Evolutionary conservation across 2,797 vertebrate genomes (phyloP), one percentile per base, ranked within the genome.

Genomic region (Parauchenoglanis ngamensis): DNA sequence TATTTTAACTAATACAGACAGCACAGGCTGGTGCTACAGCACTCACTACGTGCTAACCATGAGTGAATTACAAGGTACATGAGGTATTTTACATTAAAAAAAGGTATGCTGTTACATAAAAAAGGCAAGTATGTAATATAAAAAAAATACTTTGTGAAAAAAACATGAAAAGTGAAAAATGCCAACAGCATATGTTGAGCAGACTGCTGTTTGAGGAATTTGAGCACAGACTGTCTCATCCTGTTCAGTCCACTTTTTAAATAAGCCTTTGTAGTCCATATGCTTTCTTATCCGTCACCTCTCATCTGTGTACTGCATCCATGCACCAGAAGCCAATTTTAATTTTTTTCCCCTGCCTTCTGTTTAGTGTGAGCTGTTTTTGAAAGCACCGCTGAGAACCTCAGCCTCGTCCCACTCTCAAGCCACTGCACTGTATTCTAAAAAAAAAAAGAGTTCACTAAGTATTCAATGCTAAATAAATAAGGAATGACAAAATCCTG

Each of bases 391-490:
- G 35, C 56, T 52, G 77, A 87, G 65, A 89, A 90, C 86, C 87
- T 80, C 86, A 89, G 73, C 57, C 67, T 57, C 7, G 15, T 44
- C 61, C 82, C 44, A 11, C 49, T 84, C 6, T 68, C 7, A 2
- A 83, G 25, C 8, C 21, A 35, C 57, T 82, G 70, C 21, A 85
- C 68, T 86, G 67, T 87, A 81, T 88, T 85, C 19, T 59, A 12
- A 6, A 46, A 70, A 35, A 68, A 70, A 7, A 35, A 7, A 85
- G 49, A 79, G 40, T 21, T 87, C 77, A 83, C 73, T 57, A 85
- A 85, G 75, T 68, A 85, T 49, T 57, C 73, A 72, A 72, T 88
- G 86, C 83, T 85, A 89, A 87, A 78, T 80, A 91, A 92, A 90
- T 87, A 90, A 85, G 68, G 88, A 87, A 85, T 73, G 73, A 88